These are phyloP conservation scores for Chloropsis hardwickii DNA, from an alignment of 2,113 vertebrate species.

Conservation along the genomic window DNA sequence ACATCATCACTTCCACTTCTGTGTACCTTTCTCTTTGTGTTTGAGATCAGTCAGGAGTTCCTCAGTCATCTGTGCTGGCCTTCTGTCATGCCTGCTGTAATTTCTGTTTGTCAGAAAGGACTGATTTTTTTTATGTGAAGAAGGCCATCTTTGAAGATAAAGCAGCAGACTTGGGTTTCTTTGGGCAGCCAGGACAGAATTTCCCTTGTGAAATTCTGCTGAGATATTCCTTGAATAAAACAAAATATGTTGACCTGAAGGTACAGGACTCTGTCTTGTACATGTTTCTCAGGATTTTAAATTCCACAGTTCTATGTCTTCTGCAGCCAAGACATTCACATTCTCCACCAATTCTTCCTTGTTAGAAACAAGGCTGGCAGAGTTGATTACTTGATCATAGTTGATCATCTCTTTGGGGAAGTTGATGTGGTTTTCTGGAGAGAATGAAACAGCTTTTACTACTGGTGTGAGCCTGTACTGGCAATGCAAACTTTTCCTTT, in stretches of 20 bases:
- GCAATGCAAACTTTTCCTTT: not conserved
- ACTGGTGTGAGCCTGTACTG: not conserved
- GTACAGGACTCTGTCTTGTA: not conserved
- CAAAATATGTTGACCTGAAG: not conserved
- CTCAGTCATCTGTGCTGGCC: not conserved
- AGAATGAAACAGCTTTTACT: not conserved
- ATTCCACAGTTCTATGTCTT: not conserved
- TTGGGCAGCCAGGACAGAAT: not conserved
- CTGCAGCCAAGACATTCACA: not conserved
- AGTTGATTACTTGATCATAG: not conserved
- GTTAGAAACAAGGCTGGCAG: not conserved
- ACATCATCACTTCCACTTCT: not conserved
- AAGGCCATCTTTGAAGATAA: not conserved
- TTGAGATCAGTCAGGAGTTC: not conserved
- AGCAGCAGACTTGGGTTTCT: not conserved
- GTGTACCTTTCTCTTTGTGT: not conserved
- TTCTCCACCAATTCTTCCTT: not conserved
- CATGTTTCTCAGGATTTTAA: not conserved
- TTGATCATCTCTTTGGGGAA: not conserved
- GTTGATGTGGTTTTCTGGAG: not conserved
- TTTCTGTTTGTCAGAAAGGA: not conserved
- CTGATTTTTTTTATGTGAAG: not conserved
- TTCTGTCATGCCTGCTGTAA: not conserved
- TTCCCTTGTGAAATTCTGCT: not conserved
- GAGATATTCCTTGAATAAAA: not conserved